Percentiles rank a stretch among this genome's conserved stretches.
phyloP scores from a whole-genome alignment of 2,888 invertebrate species.

The Meghimatium bilineatum region DNA sequence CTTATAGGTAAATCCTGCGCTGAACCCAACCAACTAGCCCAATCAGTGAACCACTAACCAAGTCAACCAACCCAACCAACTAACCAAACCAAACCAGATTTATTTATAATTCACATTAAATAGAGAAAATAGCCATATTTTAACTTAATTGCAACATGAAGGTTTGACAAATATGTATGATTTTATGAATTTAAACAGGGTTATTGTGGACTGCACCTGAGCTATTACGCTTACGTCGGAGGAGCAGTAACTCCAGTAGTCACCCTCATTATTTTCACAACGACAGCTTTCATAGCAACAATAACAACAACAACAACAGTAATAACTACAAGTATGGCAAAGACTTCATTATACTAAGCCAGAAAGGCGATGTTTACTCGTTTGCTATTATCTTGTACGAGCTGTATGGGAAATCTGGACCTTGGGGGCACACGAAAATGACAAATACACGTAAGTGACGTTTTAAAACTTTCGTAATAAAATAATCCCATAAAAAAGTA shows the following conservation, averaged over 20 bases:
- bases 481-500: no score
- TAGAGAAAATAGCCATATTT: no score
- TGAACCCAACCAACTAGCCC: no score
- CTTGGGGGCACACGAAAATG: constrained; percentile 81
- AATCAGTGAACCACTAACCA: no score
- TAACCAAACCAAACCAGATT: no score
- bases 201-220: constrained; percentile 98
- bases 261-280: not conserved
- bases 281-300: constrained; percentile 19
- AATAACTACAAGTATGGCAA: not conserved
- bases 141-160: no score
- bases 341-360: constrained; percentile 81
- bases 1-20: no score
- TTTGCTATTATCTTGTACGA: constrained; percentile 81
- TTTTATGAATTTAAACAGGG: constrained; percentile 78
- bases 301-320: not conserved
- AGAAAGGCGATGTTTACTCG: constrained; percentile 83
- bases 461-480: not conserved
- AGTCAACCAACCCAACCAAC: no score
- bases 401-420: constrained; percentile 74
- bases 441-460: constrained; percentile 87
- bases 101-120: no score
- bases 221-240: constrained; percentile 70
- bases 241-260: not conserved
- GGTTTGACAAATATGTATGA: no score